Conservation (phyloP, 2,888 invertebrate genomes). For the Encarsia formosa region DNA sequence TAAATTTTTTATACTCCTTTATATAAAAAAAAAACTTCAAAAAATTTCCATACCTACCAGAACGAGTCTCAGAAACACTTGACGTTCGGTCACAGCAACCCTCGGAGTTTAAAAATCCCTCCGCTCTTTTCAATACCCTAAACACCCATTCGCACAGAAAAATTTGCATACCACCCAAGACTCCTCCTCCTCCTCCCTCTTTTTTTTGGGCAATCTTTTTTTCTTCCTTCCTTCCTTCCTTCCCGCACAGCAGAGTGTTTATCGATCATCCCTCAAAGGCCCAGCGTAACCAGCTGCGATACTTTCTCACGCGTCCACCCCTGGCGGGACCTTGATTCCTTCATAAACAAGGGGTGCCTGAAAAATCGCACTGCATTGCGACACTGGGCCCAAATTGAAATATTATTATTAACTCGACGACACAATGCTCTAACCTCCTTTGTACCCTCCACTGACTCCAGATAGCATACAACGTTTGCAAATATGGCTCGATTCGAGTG, state of each 20-base stretch:
- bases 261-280: not conserved
- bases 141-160: too few relatives aligned
- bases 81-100: too few relatives aligned
- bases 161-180: not conserved
- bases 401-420: constrained; percentile 20
- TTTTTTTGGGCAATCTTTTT: too few relatives aligned
- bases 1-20: too few relatives aligned
- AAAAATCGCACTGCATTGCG: constrained; percentile 24
- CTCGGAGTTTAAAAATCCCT: too few relatives aligned
- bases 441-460: too few relatives aligned
- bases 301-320: constrained; percentile 46
- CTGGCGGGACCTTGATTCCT: constrained; percentile 17
- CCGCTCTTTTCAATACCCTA: too few relatives aligned
- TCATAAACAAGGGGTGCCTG: not conserved
- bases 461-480: too few relatives aligned
- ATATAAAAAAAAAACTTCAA: too few relatives aligned
- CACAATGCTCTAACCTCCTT: constrained; percentile 1
- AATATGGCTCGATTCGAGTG: not conserved
- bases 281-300: not conserved
- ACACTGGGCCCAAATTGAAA: constrained; percentile 24
- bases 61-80: too few relatives aligned
- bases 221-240: constrained; percentile 7
- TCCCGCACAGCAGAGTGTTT: not conserved
- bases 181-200: constrained; percentile 8
- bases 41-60: too few relatives aligned